A percentile compares a stretch with the other conserved stretches of the same genome.
Conservation (phyloP, 2,888 invertebrate species). For the Neocrepidodera transversa region DNA sequence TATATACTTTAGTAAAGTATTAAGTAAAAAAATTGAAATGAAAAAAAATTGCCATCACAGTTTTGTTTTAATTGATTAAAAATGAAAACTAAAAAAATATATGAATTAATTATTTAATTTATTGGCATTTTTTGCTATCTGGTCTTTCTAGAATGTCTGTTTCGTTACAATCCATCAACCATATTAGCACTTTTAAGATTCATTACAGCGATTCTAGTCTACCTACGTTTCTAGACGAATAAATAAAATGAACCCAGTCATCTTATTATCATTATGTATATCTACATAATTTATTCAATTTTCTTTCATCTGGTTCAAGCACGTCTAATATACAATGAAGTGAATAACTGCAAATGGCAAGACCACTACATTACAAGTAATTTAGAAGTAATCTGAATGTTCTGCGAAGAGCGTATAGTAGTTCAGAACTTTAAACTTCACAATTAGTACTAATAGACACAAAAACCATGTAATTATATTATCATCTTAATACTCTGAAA, state of each 20-base stretch:
- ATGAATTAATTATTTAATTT: no score
- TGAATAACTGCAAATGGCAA: slow-evolving; percentile 14
- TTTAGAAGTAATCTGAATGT: slow-evolving; percentile 9
- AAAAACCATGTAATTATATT: slow-evolving; percentile 11
- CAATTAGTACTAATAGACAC: slow-evolving; percentile 14
- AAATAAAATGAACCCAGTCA: slow-evolving; percentile 8
- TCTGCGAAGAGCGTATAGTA: slow-evolving; percentile 1
- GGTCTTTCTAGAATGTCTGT: background rate
- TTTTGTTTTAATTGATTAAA: no score
- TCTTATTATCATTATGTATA: slow-evolving; percentile 9
- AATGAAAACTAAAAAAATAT: no score
- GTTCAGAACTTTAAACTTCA: slow-evolving; percentile 10
- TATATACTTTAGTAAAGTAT: no score
- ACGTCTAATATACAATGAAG: slow-evolving; percentile 14
- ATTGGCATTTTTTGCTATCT: no score
- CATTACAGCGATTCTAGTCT: slow-evolving; percentile 2
- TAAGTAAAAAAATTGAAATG: no score
- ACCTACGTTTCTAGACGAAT: slow-evolving; percentile 11
- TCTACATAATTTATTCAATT: slow-evolving; percentile 11
- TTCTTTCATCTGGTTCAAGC: slow-evolving; percentile 10
- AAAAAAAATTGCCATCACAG: no score
- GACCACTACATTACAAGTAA: slow-evolving; percentile 13
- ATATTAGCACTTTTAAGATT: background rate
- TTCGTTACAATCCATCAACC: slow-evolving; percentile 1
- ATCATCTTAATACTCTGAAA: slow-evolving; percentile 5